These are phyloP conservation scores for Heliconius himera DNA, from an alignment of 1,140 invertebrate genomes.

Conservation along the genomic window DNA sequence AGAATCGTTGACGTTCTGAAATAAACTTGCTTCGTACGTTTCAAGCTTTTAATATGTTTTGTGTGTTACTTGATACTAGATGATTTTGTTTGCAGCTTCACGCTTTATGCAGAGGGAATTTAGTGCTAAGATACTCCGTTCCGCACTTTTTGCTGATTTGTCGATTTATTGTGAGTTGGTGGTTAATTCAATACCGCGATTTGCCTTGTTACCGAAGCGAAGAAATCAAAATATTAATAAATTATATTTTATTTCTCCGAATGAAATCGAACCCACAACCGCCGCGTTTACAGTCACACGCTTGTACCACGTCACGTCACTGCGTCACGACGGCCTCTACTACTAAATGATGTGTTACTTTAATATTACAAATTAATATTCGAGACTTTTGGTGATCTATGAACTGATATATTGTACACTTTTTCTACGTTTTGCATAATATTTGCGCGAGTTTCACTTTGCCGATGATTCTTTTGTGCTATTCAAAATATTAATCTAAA, in stretches of 20 bases:
- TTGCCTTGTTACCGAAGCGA: too few relatives aligned
- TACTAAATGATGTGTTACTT: neutral
- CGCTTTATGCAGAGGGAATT: too few relatives aligned
- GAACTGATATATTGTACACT: neutral
- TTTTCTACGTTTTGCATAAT: neutral
- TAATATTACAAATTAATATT: neutral
- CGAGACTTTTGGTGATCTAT: neutral
- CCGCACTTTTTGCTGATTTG: too few relatives aligned
- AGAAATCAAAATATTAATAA: too few relatives aligned
- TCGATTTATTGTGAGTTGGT: too few relatives aligned
- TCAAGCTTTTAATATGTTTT: neutral
- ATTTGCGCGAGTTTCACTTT: neutral
- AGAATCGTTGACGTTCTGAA: slow-evolving; percentile 14
- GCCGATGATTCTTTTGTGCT: neutral
- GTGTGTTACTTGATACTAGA: neutral
- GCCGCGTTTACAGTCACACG: too few relatives aligned
- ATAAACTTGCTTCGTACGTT: neutral
- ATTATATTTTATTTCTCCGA: too few relatives aligned
- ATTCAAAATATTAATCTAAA: neutral
- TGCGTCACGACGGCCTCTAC: too few relatives aligned
- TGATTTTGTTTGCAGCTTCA: neutral
- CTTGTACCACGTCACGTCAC: too few relatives aligned
- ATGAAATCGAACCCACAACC: too few relatives aligned
- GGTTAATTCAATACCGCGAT: too few relatives aligned
- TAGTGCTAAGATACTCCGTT: too few relatives aligned